phyloP scores from a whole-genome alignment of 2,113 vertebrate genomes.

The Oenanthe oenanthe region DNA sequence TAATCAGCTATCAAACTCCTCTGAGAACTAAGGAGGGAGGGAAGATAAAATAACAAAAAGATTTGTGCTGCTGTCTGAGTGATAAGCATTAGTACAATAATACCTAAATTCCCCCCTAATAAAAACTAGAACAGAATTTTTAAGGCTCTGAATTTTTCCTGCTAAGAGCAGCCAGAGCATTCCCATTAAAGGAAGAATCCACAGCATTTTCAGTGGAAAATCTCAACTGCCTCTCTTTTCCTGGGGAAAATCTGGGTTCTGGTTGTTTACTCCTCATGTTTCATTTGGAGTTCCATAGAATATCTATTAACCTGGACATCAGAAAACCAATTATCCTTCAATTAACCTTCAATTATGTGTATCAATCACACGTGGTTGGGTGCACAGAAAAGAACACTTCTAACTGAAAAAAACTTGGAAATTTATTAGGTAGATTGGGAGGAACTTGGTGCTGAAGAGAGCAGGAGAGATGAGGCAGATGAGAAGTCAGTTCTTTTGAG shows the following conservation, averaged over 20 bases:
- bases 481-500: not conserved
- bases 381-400: too few species aligned
- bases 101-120: not conserved
- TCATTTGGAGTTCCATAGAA: not conserved
- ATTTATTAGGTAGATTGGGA: not conserved
- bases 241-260: not conserved
- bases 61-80: slow-evolving; percentile 9
- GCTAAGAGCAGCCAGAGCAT: not conserved
- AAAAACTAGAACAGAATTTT: not conserved
- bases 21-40: not conserved
- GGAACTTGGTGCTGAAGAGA: not conserved
- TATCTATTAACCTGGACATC: not conserved
- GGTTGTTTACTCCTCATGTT: not conserved
- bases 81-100: slow-evolving; percentile 25
- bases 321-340: not conserved
- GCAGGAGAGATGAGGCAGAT: not conserved
- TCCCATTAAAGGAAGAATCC: not conserved
- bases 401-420: not conserved
- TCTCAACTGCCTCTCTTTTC: not conserved
- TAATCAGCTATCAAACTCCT: slow-evolving; percentile 13
- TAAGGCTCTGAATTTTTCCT: not conserved
- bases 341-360: not conserved
- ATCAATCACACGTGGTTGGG: not conserved
- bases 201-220: not conserved
- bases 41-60: not conserved